Evolutionary conservation across 2,797 vertebrate species (phyloP).

Genomic region (Gymnothorax reevesii): DNA sequence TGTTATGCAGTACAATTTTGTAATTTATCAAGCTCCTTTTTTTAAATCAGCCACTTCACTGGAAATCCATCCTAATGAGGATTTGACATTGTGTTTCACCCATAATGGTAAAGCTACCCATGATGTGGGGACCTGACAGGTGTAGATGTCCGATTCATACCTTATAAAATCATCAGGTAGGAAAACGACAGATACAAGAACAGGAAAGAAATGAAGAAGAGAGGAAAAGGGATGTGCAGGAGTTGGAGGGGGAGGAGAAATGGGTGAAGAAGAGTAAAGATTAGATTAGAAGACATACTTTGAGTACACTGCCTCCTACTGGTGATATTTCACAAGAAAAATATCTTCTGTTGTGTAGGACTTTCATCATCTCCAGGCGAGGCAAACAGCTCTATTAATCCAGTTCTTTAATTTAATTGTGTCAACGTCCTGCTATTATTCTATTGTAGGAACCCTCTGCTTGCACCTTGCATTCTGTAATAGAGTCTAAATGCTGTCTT

Average conservation of each 20-base stretch:
- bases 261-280: not conserved
- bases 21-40: no score
- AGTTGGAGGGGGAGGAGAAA: not conserved
- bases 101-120: no score
- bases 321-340: not conserved
- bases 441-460: no score
- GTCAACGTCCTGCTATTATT: not conserved
- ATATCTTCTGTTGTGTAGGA: not conserved
- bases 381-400: conserved; percentile 29
- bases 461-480: not conserved
- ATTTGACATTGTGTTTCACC: no score
- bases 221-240: not conserved
- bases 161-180: not conserved
- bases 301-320: not conserved
- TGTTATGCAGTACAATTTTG: not conserved
- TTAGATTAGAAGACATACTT: not conserved
- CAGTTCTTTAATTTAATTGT: conserved; percentile 21
- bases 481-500: not conserved
- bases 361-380: conserved; percentile 13
- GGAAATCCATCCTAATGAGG: not conserved
- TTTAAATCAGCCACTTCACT: not conserved
- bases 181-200: not conserved
- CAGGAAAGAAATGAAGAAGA: not conserved
- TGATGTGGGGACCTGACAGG: no score
- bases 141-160: not conserved